Base-by-base conservation (phyloP, 2,888 invertebrate species). In the Hypomecis punctinalis region DNA sequence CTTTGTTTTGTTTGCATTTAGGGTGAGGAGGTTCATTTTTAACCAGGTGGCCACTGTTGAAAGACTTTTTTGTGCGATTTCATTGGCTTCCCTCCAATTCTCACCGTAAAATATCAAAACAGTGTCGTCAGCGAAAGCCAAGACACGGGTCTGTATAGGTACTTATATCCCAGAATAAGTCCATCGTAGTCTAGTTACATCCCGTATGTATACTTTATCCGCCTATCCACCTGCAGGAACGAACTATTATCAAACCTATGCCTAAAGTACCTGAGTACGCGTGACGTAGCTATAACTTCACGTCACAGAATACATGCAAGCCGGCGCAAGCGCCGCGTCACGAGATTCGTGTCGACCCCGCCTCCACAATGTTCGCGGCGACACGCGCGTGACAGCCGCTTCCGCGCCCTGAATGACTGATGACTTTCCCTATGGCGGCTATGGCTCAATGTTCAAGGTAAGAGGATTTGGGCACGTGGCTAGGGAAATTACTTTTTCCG, bases 301-400 rank as follows among this genome's bases (percentile, higher is more conserved):
- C 23, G 45, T n/a, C 61, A 55, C 33, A 35, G 63, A 66, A 39
- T 33, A 47, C 33, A 5, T 35, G n/a, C 10, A 10, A 23, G 49
- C 6, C 1, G 13, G 43, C 58, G 67, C 68, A 66, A 52, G 23
- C 36, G 54, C 46, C 61, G 53, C 69, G 74, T 70, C 71, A 71
- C 63, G 58, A 69, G 73, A 75, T 66, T 71, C 69, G 74, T 69
- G 70, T 70, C 63, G 58, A 69, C 73, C 76, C 67, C 72, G 60
- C 72, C 75, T 69, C 73, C 66, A 36, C 48, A 37, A 49, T 49
- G 54, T 54, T 55, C 49, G 61, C 11, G 40, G 43, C 39, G 42
- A 53, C 40, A 47, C 5, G 23, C 8, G 13, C 13, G 40, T 61
- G 61, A 47, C 54, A 37, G 54, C 45, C 45, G 45, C 56, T 40